Percentiles rank a stretch among this genome's conserved stretches.
These are phyloP conservation scores for Lateolabrax maculatus DNA, from an alignment of 2,797 vertebrate genomes.

Conservation along the genomic window DNA sequence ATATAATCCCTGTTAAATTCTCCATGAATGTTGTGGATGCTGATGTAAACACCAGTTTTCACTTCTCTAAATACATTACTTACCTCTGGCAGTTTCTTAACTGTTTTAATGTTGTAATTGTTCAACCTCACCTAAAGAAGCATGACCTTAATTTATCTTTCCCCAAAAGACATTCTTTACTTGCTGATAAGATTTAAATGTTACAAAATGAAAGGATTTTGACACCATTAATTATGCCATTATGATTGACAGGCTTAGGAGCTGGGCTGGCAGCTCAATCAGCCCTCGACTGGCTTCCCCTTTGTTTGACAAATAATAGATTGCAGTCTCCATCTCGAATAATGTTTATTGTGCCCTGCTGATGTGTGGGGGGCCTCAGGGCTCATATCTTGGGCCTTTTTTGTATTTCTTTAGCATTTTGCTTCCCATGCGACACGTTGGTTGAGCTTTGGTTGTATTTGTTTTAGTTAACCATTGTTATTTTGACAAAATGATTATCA, in stretches of 20 bases:
- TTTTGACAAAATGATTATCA: not conserved
- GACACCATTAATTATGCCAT: not conserved
- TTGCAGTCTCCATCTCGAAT: not conserved
- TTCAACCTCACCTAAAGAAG: not conserved
- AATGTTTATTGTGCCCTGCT: not conserved
- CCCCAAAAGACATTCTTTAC: not conserved
- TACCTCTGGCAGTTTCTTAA: not conserved
- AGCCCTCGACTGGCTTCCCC: not conserved
- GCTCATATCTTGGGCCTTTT: not conserved
- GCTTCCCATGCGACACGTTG: not conserved
- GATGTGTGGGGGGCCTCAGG: not conserved
- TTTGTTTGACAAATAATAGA: not conserved
- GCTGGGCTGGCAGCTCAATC: not conserved
- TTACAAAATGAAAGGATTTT: not conserved
- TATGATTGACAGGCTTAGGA: not conserved
- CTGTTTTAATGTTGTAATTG: not conserved
- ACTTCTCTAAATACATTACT: not conserved
- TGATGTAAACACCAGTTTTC: not conserved
- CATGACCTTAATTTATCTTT: not conserved
- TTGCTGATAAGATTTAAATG: not conserved
- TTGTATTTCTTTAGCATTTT: not conserved
- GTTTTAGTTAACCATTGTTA: not conserved
- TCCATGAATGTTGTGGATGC: not conserved
- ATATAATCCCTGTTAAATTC: not conserved
- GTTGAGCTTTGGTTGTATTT: not conserved